Evolutionary conservation across 2,888 invertebrate species (phyloP), one percentile per base, ranked within the genome.

Genomic region (Cremastobaeus sp.): DNA sequence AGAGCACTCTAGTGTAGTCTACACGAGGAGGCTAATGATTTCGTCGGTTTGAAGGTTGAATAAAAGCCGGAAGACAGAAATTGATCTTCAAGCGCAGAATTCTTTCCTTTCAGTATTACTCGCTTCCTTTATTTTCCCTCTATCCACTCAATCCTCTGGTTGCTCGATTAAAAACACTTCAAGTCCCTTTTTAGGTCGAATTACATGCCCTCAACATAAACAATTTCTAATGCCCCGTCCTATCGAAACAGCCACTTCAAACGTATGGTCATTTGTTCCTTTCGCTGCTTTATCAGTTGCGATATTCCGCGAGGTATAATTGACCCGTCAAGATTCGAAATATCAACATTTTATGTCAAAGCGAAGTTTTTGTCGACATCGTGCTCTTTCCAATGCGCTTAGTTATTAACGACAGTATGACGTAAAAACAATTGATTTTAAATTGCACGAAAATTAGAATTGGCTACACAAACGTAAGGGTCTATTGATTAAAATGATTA

Each of bases 31-130:
- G 76, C 74, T 80, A 78, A 80, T 79, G 77, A 80, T 80, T 78
- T 76, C 66, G 66, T 77, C 65, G 65, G 66, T 57, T 60, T 74
- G 74, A 72, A 73, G 76, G 62, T 59, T 78, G 76, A 76, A 78
- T 77, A 76, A 77, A 75, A 78, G 76, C 69, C 73, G 79, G 79
- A 81, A 84, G 84, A 84, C 84, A 81, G 82, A 78, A 85, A 85
- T 85, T 85, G 84, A 86, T 86, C 62, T 66, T 54, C 62, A 54
- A 66, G 62, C 65, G 32, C 62, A 39, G 60, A 50, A 52, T 54
- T 64, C 75, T 55, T 62, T 68, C 54, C 57, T 66, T 74, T 66
- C 74, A 60, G 62, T 65, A 70, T 62, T 74, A 65, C 9, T 45
- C 35, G 12, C 60, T 59, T 59, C 37, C 59, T 65, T 57, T n/a